Evolutionary conservation across 2,797 vertebrate species (phyloP).

Genomic region (Oryzias dopingdopingensis): DNA sequence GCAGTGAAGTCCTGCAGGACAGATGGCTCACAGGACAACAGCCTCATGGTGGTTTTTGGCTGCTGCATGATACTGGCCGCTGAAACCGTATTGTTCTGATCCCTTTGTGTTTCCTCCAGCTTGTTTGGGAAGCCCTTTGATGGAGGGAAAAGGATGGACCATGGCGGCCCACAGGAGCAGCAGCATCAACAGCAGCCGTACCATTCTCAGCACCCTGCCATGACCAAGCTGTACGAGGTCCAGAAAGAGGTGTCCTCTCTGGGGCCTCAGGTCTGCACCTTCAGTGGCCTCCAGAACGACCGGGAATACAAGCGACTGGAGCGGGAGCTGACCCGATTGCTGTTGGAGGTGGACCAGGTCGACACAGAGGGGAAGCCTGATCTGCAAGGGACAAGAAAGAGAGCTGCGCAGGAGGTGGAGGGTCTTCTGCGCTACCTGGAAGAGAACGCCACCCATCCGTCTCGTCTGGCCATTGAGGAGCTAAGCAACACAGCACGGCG

Average conservation of each 20-base stretch:
- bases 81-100: constrained; percentile 15
- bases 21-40: neutral
- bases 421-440: constrained; percentile 91
- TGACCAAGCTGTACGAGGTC: constrained; percentile 88
- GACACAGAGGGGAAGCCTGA: constrained; percentile 90
- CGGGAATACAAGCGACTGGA: constrained; percentile 90
- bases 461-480: constrained; percentile 85
- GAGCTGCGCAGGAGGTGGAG: constrained; percentile 89
- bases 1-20: too few relatives aligned
- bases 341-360: constrained; percentile 93
- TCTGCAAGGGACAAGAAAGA: constrained; percentile 88
- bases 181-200: constrained; percentile 71
- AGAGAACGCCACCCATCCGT: constrained; percentile 89
- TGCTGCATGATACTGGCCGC: neutral
- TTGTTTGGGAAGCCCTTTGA: constrained; percentile 84
- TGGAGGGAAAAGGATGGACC: constrained; percentile 85
- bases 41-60: neutral
- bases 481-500: constrained; percentile 85
- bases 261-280: constrained; percentile 87
- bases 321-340: constrained; percentile 86
- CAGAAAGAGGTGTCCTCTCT: constrained; percentile 86
- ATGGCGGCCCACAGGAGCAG: constrained; percentile 75
- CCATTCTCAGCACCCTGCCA: constrained; percentile 86
- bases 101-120: constrained; percentile 58
- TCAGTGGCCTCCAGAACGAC: constrained; percentile 90